Percentiles rank a stretch among this genome's conserved stretches.
Evolutionary conservation across 2,797 vertebrate genomes (phyloP).

Genomic region (Epinephelus coioides): DNA sequence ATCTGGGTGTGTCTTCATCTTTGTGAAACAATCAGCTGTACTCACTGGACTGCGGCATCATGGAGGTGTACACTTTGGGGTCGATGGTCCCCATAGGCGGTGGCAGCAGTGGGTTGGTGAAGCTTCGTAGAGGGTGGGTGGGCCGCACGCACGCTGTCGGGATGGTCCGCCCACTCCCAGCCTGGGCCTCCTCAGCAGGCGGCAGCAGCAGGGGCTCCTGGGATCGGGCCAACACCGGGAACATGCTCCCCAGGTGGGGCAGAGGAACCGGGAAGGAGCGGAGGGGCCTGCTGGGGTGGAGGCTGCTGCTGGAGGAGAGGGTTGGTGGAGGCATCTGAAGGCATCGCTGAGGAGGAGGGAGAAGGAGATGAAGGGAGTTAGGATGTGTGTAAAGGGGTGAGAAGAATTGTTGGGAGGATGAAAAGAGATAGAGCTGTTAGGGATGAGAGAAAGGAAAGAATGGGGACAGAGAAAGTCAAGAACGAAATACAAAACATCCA

Average conservation of each 20-base stretch:
- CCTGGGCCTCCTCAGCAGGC: conserved; percentile 79
- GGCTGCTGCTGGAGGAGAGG: conserved; percentile 83
- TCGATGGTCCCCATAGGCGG: conserved; percentile 93
- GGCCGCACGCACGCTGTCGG: conserved; percentile 95
- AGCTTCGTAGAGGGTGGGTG: conserved; percentile 93
- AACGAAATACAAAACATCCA: conserved; percentile 24
- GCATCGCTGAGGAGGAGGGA: conserved; percentile 51
- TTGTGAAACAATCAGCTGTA: background rate
- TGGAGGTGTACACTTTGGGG: conserved; percentile 91
- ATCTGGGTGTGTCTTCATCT: background rate
- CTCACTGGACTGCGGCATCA: conserved; percentile 91
- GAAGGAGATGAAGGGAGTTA: background rate
- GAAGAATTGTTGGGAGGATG: background rate
- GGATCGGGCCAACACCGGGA: conserved; percentile 53
- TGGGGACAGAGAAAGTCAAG: background rate
- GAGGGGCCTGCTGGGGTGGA: conserved; percentile 81
- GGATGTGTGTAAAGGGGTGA: too few species aligned
- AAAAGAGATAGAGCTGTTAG: background rate
- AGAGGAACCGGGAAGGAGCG: conserved; percentile 85
- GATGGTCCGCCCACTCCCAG: conserved; percentile 89
- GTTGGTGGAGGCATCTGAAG: conserved; percentile 64
- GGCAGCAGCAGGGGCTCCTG: conserved; percentile 52
- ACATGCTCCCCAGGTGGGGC: conserved; percentile 69
- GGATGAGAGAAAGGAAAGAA: background rate
- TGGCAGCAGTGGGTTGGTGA: conserved; percentile 93